These are phyloP conservation scores for Hylaeus volcanicus DNA, from an alignment of 1,140 invertebrate genomes.

Conservation along the genomic window DNA sequence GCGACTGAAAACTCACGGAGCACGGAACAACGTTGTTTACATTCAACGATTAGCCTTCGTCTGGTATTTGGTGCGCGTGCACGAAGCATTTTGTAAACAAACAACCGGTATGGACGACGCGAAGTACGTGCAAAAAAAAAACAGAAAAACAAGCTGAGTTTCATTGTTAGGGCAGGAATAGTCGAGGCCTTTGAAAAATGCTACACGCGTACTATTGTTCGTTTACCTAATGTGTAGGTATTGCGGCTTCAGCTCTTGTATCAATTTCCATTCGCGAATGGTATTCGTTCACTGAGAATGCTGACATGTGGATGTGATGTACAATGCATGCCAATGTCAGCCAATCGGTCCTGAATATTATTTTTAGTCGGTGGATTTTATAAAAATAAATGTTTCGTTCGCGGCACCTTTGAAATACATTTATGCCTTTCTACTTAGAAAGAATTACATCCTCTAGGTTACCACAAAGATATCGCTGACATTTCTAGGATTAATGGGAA, in stretches of 20 bases:
- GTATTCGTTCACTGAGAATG: too few species aligned
- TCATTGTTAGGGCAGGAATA: constrained; percentile 52
- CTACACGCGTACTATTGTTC: constrained; percentile 45
- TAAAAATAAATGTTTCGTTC: too few species aligned
- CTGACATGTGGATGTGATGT: too few species aligned
- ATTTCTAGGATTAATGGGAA: too few species aligned
- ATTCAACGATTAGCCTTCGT: constrained; percentile 19
- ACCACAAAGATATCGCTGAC: too few species aligned
- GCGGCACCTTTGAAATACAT: too few species aligned
- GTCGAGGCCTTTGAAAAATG: constrained; percentile 49
- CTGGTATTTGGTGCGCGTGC: constrained; percentile 23
- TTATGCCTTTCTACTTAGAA: too few species aligned
- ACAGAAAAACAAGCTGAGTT: constrained; percentile 49
- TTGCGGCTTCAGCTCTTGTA: constrained; percentile 31
- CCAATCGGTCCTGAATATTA: too few species aligned
- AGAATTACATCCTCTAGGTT: too few species aligned
- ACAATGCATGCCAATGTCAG: too few species aligned
- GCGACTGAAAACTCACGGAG: too few species aligned
- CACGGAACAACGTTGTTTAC: constrained; percentile 4
- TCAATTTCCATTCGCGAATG: constrained; percentile 51
- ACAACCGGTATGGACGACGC: constrained; percentile 41
- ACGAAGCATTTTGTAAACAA: constrained; percentile 49
- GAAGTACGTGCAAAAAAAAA: constrained; percentile 42
- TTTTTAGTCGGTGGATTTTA: too few species aligned
- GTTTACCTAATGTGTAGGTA: constrained; percentile 23